Base-by-base conservation (phyloP, 2,888 invertebrate genomes). In the Trileptium ribeirensis region DNA sequence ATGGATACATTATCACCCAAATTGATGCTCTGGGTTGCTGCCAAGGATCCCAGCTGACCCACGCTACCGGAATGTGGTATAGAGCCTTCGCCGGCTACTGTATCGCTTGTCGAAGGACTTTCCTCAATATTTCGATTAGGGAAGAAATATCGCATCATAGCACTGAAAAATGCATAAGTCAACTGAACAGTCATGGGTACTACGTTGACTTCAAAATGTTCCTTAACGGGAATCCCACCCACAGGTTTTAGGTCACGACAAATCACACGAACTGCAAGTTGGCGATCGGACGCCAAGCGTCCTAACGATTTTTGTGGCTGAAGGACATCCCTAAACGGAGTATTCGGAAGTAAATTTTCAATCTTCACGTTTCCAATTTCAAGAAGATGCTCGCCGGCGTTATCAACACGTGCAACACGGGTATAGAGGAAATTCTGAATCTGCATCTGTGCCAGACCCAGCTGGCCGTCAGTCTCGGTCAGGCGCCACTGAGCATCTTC, bases 221-320 rank as follows among this genome's bases (percentile, higher is more conserved):
- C 98, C 89, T 98, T 99, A 24, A 99, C 96, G 0, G 96, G 94
- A 85, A 99, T 99, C 0, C 99, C 99, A n/a, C 97, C 97, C 2
- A 98, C 98, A 82, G 89, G 97, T 74, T 96, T 95, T 85, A 94
- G 94, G 90, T 98, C 98, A 82, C 97, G 92, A 86, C 98, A 97
- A 90, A 97, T 95, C 75, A 99, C 94, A 83, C 98, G 92, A 84
- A 99, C 90, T 33, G 97, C 95, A 87, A 96, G 93, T 90, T 95
- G 95, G 67, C 95, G 92, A 82, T 96, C 96, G 38, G 96, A 93
- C 0, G 96, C 96, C 91, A 95, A 95, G 80, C 95, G 94, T 3
- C 93, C 93, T 86, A 93, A 93, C 77, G 94, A 92, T 36, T 75
- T 24, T 0, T 93, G 93, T 0, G 94, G 94, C 82, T 92, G 92